Conservation (phyloP, 2,888 invertebrate species). For the Timandra comae region DNA sequence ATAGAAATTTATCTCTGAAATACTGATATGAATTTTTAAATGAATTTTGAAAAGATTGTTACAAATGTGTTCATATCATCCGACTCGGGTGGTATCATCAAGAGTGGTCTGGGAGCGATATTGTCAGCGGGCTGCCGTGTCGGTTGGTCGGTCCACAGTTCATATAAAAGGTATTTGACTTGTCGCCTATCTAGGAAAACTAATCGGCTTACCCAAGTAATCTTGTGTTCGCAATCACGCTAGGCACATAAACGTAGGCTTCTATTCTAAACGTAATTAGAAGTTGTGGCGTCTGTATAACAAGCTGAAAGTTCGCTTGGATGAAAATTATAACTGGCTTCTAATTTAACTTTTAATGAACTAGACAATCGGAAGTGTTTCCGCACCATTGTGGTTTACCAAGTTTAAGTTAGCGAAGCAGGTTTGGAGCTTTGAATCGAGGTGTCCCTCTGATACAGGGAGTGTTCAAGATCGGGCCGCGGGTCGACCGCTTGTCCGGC, state of each 20-base stretch:
- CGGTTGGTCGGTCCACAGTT: too few species aligned
- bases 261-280: slow-evolving; percentile 19
- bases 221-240: too few species aligned
- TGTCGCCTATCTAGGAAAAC: slow-evolving; percentile 2
- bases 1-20: too few species aligned
- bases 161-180: too few species aligned
- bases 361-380: slow-evolving; percentile 23
- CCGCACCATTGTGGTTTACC: slow-evolving; percentile 24
- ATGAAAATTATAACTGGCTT: slow-evolving; percentile 24
- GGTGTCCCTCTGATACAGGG: slow-evolving; percentile 5
- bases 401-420: slow-evolving; percentile 21
- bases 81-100: too few species aligned
- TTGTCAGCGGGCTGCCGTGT: too few species aligned
- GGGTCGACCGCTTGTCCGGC: slow-evolving; percentile 19
- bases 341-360: slow-evolving; percentile 26
- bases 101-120: too few species aligned
- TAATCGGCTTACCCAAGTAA: slow-evolving; percentile 8
- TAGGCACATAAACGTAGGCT: slow-evolving; percentile 12
- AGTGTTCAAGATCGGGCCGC: slow-evolving; percentile 28
- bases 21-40: too few species aligned
- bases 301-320: slow-evolving; percentile 18
- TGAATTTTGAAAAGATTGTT: too few species aligned
- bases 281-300: slow-evolving; percentile 17
- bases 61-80: too few species aligned
- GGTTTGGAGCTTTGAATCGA: slow-evolving; percentile 19